phyloP scores from a whole-genome alignment of 2,113 vertebrate species.

The Saguinus midas region DNA sequence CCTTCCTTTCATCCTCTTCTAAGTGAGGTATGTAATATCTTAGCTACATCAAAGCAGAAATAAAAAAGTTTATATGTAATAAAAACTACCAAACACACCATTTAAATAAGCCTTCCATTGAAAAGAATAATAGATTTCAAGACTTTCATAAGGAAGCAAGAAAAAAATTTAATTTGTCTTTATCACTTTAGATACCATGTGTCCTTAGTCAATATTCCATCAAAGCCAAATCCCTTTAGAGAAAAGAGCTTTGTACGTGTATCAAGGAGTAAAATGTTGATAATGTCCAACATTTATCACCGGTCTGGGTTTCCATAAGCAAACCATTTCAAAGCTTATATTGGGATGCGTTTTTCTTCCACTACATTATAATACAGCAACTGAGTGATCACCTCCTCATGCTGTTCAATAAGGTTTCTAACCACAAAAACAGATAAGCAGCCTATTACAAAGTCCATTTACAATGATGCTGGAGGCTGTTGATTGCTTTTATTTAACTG shows the following conservation, averaged over 20 bases:
- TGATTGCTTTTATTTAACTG: not conserved
- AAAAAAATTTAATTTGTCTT: constrained; percentile 55
- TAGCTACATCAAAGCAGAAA: constrained; percentile 76
- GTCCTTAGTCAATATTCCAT: constrained; percentile 50
- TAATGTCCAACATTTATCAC: not conserved
- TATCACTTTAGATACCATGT: constrained; percentile 22
- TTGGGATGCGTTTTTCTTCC: not conserved
- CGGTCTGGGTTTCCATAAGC: not conserved
- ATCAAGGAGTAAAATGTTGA: constrained; percentile 27
- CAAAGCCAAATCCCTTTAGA: constrained; percentile 23
- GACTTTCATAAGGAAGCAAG: constrained; percentile 44
- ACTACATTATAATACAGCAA: not conserved
- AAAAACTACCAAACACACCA: constrained; percentile 69
- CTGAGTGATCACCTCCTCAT: not conserved
- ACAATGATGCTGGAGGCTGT: not conserved
- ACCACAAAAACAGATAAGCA: not conserved
- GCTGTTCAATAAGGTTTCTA: not conserved
- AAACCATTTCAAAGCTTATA: constrained; percentile 21
- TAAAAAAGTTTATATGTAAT: constrained; percentile 66
- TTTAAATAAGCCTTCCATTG: constrained; percentile 73
- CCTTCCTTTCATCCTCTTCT: constrained; percentile 79
- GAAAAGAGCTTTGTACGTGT: not conserved
- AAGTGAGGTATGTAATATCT: constrained; percentile 74
- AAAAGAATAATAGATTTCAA: constrained; percentile 72
- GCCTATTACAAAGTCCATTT: not conserved